A percentile compares a stretch with the other conserved stretches of the same genome.
phyloP scores from a whole-genome alignment of 2,113 vertebrate genomes.

The Scatophagus argus region DNA sequence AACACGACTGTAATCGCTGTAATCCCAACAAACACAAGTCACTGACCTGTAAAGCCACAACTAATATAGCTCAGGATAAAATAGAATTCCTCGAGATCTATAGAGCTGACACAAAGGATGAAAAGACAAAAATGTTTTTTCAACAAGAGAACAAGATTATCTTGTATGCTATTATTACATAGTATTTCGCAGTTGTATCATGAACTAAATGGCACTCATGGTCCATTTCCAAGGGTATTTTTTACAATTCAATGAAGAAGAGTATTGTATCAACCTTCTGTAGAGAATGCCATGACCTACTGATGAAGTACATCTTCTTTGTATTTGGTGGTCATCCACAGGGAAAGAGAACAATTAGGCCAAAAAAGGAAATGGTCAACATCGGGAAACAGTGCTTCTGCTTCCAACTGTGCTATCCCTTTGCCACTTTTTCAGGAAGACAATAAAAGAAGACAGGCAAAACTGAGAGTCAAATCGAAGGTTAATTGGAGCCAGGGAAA shows the following conservation, averaged over 20 bases:
- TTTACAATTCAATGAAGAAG: slow-evolving; percentile 42
- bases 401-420: slow-evolving; percentile 51
- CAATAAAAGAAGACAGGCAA: slow-evolving; percentile 82
- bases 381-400: slow-evolving; percentile 60
- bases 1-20: slow-evolving; percentile 61
- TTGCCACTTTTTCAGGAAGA: slow-evolving; percentile 66
- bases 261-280: slow-evolving; percentile 59
- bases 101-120: neutral
- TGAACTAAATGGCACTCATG: slow-evolving; percentile 51
- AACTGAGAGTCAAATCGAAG: slow-evolving; percentile 84
- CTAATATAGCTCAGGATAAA: slow-evolving; percentile 6
- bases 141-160: slow-evolving; percentile 3
- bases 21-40: slow-evolving; percentile 65
- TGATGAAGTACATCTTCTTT: slow-evolving; percentile 55
- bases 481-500: slow-evolving; percentile 85
- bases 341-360: slow-evolving; percentile 72
- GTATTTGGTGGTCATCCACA: slow-evolving; percentile 60
- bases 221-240: slow-evolving; percentile 50
- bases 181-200: neutral
- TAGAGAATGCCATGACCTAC: slow-evolving; percentile 58
- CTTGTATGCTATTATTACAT: neutral
- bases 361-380: slow-evolving; percentile 67
- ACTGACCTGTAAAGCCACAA: slow-evolving; percentile 22
- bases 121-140: slow-evolving; percentile 6
- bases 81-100: neutral